These are phyloP conservation scores for Himalopsyche kuldschensis DNA, from an alignment of 2,888 invertebrate genomes.

Conservation along the genomic window DNA sequence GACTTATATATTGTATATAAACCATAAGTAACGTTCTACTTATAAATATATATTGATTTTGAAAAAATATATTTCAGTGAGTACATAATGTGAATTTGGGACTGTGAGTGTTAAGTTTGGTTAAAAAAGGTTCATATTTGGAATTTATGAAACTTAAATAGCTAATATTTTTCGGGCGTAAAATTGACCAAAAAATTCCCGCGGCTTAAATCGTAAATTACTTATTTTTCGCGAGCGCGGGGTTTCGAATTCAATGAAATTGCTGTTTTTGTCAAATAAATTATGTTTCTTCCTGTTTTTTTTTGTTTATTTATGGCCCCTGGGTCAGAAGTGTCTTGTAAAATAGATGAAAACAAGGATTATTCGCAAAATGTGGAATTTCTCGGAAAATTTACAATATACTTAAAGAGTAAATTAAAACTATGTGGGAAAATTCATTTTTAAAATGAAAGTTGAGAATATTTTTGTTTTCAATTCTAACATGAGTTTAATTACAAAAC, in stretches of 20 bases:
- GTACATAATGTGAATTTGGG: not conserved
- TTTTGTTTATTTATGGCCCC: not conserved
- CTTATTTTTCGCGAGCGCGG: not conserved
- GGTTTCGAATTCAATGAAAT: not conserved
- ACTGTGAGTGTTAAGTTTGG: not conserved
- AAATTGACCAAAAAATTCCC: not conserved
- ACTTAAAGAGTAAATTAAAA: too few relatives aligned
- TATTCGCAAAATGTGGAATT: not conserved
- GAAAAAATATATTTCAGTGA: too few relatives aligned
- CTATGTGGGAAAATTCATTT: too few relatives aligned
- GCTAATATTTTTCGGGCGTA: not conserved
- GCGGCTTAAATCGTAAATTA: not conserved
- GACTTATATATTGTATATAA: too few relatives aligned
- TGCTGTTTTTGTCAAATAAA: not conserved
- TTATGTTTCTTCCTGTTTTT: not conserved
- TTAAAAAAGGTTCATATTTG: not conserved
- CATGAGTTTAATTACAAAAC: too few relatives aligned
- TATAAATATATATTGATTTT: too few relatives aligned
- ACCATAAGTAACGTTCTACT: too few relatives aligned
- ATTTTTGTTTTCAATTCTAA: too few relatives aligned
- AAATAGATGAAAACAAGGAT: not conserved
- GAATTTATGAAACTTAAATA: not conserved
- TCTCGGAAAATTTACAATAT: not conserved
- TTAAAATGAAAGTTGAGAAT: too few relatives aligned
- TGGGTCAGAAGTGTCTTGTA: not conserved